Conservation (phyloP, 1,140 invertebrate genomes). For the Notospermus geniculatus region DNA sequence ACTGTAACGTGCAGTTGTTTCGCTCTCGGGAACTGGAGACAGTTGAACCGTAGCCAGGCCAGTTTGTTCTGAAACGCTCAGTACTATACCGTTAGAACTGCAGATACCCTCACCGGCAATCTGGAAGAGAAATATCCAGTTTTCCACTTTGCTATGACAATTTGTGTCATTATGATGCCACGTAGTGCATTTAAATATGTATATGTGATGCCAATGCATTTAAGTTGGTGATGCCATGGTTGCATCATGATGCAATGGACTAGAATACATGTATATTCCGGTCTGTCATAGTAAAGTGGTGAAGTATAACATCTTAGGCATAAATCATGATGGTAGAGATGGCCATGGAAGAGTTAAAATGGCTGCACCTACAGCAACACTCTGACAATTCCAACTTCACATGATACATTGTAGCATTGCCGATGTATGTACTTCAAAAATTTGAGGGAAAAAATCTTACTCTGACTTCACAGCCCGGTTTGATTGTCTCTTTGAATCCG, state of each 20-base stretch:
- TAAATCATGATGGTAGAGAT: too few species aligned
- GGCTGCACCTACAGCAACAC: too few species aligned
- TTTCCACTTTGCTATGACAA: too few species aligned
- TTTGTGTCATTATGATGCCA: too few species aligned
- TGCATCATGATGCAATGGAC: too few species aligned
- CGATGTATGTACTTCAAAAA: constrained; percentile 4
- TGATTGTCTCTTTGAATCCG: constrained; percentile 53
- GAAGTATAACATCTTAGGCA: too few species aligned
- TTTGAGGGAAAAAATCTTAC: constrained; percentile 24
- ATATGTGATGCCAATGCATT: too few species aligned
- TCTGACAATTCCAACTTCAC: neutral
- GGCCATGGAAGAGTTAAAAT: too few species aligned
- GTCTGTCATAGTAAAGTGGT: too few species aligned
- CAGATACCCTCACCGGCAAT: constrained; percentile 39
- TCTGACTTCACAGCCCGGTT: constrained; percentile 51
- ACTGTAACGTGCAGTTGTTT: constrained; percentile 23
- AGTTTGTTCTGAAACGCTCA: constrained; percentile 51
- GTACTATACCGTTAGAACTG: constrained; percentile 36
- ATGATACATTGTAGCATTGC: neutral
- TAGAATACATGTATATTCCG: too few species aligned
- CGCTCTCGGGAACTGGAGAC: neutral
- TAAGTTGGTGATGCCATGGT: too few species aligned
- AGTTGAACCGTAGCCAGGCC: constrained; percentile 46
- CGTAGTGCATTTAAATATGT: too few species aligned
- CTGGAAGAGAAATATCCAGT: constrained; percentile 26